A percentile compares a stretch with the other conserved stretches of the same genome.
phyloP scores from a whole-genome alignment of 1,140 invertebrate genomes.

The Bombus confusus region DNA sequence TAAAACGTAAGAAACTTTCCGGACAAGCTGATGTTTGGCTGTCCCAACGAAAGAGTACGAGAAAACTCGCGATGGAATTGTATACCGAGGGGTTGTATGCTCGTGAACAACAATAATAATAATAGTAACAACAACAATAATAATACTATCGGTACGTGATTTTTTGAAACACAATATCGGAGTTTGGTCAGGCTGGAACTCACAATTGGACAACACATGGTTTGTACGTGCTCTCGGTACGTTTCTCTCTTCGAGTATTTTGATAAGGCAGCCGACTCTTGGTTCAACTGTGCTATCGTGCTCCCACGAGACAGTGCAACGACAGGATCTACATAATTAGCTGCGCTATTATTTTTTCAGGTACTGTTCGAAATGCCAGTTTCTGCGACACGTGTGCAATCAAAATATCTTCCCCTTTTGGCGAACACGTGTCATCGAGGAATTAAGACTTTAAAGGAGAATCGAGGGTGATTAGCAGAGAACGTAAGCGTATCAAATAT shows the following conservation, averaged over 20 bases:
- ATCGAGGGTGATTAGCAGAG: neutral
- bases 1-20: too few relatives aligned
- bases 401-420: conserved; percentile 62
- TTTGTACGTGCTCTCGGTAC: conserved; percentile 72
- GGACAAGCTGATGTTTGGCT: too few relatives aligned
- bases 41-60: too few relatives aligned
- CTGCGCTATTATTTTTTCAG: conserved; percentile 76
- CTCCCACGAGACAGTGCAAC: conserved; percentile 44
- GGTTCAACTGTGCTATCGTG: conserved; percentile 26
- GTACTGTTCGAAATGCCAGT: conserved; percentile 48
- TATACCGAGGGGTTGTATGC: fast-evolving
- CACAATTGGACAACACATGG: conserved; percentile 53
- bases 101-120: too few relatives aligned
- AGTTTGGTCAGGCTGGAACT: conserved; percentile 35
- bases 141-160: conserved; percentile 35
- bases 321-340: conserved; percentile 80
- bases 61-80: too few relatives aligned
- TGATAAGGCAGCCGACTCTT: conserved; percentile 72
- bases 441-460: neutral
- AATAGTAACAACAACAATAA: neutral
- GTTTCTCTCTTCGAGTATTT: conserved; percentile 74
- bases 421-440: conserved; percentile 30
- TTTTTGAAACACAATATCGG: conserved; percentile 58
- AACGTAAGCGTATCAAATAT: too few relatives aligned
- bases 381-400: conserved; percentile 69